Conservation (phyloP, 2,797 vertebrate genomes). For the Buceros bicornis region DNA sequence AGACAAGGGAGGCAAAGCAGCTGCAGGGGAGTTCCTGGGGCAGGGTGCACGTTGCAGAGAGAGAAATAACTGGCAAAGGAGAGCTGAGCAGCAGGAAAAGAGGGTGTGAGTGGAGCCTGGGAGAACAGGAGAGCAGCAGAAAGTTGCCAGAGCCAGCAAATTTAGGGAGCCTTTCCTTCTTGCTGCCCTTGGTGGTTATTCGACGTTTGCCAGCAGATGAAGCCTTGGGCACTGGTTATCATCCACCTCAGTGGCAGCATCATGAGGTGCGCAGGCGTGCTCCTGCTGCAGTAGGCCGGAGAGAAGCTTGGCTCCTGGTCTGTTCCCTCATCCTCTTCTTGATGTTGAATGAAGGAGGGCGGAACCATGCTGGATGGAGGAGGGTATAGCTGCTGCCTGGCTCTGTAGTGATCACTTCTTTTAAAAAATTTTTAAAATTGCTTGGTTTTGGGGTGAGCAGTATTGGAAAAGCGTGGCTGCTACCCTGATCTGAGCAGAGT, state of each 20-base stretch:
- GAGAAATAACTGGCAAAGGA: neutral
- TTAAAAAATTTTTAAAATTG: neutral
- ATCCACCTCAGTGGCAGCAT: neutral
- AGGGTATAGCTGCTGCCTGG: neutral
- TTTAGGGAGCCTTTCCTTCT: neutral
- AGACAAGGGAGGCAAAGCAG: constrained; percentile 34
- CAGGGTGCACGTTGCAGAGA: neutral
- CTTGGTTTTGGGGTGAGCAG: neutral
- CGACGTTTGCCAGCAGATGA: neutral
- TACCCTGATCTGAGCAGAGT: neutral
- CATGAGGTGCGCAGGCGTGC: fast-evolving
- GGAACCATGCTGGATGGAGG: neutral
- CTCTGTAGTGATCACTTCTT: neutral
- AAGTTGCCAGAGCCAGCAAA: neutral
- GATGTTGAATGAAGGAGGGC: neutral
- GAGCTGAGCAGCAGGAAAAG: neutral
- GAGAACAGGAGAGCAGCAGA: neutral
- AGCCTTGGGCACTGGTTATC: neutral
- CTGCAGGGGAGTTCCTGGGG: constrained; percentile 56
- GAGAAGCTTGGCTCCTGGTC: neutral
- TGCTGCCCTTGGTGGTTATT: neutral
- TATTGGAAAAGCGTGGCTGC: neutral
- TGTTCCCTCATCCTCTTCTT: neutral
- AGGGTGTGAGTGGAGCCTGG: neutral
- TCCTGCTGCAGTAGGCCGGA: neutral